A percentile compares a stretch with the other conserved stretches of the same genome.
These are phyloP conservation scores for Xiphorhynchus erythropygius DNA, from an alignment of 2,797 vertebrate species.

Conservation along the genomic window DNA sequence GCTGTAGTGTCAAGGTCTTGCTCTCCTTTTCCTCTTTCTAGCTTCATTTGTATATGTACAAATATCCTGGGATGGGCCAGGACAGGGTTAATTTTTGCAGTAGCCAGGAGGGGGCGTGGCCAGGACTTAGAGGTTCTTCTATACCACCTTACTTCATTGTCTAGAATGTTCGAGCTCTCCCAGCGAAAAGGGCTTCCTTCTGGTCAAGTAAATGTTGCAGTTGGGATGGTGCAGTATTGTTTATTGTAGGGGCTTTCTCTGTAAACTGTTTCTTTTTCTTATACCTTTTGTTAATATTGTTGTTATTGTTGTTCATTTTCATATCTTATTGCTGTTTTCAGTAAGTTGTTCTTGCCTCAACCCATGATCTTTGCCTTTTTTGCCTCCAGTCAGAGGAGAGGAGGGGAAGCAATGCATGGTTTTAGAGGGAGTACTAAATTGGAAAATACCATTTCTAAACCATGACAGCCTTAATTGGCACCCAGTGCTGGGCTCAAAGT, in stretches of 20 bases:
- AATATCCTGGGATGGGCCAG: neutral
- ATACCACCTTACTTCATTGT: neutral
- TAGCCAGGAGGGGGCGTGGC: neutral
- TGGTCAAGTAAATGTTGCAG: neutral
- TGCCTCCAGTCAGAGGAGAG: neutral
- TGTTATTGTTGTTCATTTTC: neutral
- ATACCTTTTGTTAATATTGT: neutral
- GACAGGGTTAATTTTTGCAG: neutral
- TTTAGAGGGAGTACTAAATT: neutral
- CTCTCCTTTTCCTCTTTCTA: neutral
- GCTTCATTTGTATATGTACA: neutral
- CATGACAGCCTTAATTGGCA: neutral
- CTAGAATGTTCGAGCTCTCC: too few relatives aligned
- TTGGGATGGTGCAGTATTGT: neutral
- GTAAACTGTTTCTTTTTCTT: neutral
- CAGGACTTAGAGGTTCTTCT: too few relatives aligned
- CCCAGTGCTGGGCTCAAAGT: neutral
- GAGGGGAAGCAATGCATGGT: neutral
- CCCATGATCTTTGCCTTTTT: neutral
- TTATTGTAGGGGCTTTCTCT: neutral
- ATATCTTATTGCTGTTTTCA: neutral
- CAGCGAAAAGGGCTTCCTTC: neutral
- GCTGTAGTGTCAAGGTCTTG: neutral
- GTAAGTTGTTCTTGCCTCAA: neutral
- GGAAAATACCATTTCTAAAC: neutral